Evolutionary conservation across 2,888 invertebrate species (phyloP), one percentile per base, ranked within the genome.

Genomic region (Cantharis rustica): DNA sequence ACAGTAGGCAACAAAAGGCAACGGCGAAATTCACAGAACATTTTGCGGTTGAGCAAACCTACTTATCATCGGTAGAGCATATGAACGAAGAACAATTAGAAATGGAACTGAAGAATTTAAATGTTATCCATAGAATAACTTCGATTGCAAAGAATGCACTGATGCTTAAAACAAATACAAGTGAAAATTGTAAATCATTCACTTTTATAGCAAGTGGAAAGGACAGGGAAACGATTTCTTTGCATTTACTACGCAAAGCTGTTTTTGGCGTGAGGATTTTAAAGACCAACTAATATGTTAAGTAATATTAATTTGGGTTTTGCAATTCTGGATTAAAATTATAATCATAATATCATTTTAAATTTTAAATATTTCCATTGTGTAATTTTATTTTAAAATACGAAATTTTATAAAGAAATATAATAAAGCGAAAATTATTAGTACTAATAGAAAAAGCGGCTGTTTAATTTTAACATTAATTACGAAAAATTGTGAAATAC

Each of bases 161-260:
- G 3, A 20, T 26, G 5, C 26, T 72, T 4, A 63, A 64, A 72
- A 64, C 71, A 16, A 7, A 10, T 10, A 0, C n/a, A 17, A 17
- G 10, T 63, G 11, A 3, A 1, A 63, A n/a, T 64, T n/a, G 10
- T 72, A 16, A 61, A 16, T 10, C 61, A 10, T 64, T 20, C 23
- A 64, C 72, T n/a, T 72, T 72, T 16, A 68, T 75, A n/a, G n/a
- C 16, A 7, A 13, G 10, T 9, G 77, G 61, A 15, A 13, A 63
- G 0, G 72, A 23, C 16, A 70, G 26, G 3, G 26, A 63, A 5
- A 17, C 17, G 4, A 16, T 71, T 1, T 47, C 16, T 13, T 61
- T 27, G 10, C 31, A 20, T 10, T 13, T 74, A 5, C 23, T 74
- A 13, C 61, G 26, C 16, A 66, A 64, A 23, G 17, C 74, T 17